Conservation (phyloP, 2,113 vertebrate genomes). For the Python bivittatus region DNA sequence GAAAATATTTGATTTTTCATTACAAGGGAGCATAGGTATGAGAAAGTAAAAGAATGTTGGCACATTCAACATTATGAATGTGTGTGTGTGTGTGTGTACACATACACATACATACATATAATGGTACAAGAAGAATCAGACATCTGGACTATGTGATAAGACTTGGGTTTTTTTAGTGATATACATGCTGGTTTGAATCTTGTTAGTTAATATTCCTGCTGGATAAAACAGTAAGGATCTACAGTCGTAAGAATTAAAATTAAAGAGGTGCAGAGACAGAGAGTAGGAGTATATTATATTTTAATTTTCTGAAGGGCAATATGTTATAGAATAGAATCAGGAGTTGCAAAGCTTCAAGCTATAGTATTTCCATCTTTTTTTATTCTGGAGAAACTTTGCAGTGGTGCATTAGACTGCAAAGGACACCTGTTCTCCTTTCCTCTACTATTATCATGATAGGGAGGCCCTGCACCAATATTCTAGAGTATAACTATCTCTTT, state of each 20-base stretch:
- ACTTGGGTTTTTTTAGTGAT: not conserved
- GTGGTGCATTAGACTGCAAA: not conserved
- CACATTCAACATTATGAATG: not conserved
- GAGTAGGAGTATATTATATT: not conserved
- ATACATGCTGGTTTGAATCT: not conserved
- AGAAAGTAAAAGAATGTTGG: constrained; percentile 14
- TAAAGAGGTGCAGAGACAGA: not conserved
- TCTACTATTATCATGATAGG: not conserved
- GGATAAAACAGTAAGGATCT: constrained; percentile 8
- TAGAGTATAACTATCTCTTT: not conserved
- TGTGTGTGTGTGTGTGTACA: no score
- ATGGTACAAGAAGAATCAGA: not conserved
- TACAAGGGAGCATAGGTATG: not conserved
- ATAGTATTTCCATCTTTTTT: not conserved
- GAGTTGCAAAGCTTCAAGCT: not conserved
- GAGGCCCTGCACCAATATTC: not conserved
- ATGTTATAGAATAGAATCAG: not conserved
- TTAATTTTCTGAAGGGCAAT: not conserved
- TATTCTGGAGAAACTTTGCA: not conserved
- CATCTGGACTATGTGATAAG: constrained; percentile 11
- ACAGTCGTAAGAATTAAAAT: constrained; percentile 4
- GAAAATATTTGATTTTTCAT: constrained; percentile 17
- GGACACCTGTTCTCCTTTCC: not conserved
- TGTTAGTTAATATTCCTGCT: constrained; percentile 13
- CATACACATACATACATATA: not conserved